These are phyloP conservation scores for Lepidocyrtinus sp. DNA, from an alignment of 2,888 invertebrate species.

Conservation along the genomic window DNA sequence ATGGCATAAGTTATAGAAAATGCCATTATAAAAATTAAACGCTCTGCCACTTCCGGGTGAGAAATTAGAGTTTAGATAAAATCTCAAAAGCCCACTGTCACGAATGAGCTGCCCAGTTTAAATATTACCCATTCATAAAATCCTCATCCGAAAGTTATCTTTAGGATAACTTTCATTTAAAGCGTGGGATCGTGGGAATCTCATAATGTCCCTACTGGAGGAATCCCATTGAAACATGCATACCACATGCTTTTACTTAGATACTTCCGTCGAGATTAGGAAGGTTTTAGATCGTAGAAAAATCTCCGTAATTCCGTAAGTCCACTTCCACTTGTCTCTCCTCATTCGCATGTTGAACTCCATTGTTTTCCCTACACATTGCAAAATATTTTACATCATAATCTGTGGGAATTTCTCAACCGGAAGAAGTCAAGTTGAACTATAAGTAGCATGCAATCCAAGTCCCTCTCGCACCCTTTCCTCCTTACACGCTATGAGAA, in stretches of 20 bases:
- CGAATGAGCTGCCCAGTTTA: too few relatives aligned
- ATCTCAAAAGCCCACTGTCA: too few relatives aligned
- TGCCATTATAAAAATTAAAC: too few relatives aligned
- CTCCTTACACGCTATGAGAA: neutral
- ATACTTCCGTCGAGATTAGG: neutral
- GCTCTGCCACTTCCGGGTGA: slow-evolving; percentile 21
- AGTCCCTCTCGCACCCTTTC: slow-evolving; percentile 18
- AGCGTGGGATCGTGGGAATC: neutral
- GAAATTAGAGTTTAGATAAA: too few relatives aligned
- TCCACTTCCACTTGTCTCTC: neutral
- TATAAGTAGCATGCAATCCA: neutral
- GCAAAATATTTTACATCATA: neutral
- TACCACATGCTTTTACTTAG: neutral
- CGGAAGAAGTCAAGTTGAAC: slow-evolving; percentile 31
- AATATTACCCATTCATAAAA: too few relatives aligned
- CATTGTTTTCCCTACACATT: neutral
- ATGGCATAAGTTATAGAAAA: too few relatives aligned
- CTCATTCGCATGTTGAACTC: neutral
- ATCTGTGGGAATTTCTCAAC: slow-evolving; percentile 38
- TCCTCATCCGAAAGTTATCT: too few relatives aligned
- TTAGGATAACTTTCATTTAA: too few relatives aligned
- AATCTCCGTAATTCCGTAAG: neutral
- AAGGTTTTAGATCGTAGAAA: neutral
- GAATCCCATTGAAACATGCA: neutral
- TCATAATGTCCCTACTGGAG: neutral